Evolutionary conservation across 2,113 vertebrate genomes (phyloP), one percentile per base, ranked within the genome.

Genomic region (Thalassarche chlororhynchos): DNA sequence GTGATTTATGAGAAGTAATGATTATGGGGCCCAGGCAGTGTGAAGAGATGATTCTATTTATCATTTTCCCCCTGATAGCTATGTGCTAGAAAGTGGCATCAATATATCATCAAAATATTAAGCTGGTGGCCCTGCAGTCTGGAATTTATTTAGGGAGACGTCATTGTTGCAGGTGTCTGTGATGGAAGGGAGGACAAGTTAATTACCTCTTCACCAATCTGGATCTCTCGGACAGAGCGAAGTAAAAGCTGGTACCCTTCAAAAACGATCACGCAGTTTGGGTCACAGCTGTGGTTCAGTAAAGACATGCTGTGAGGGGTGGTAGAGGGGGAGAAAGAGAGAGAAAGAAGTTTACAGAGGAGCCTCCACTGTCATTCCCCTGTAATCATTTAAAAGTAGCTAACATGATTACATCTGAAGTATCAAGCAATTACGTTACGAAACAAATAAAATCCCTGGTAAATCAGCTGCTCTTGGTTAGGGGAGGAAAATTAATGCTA

Each of bases 211-310:
- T 99, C 99, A 76, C 98, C 97, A 44, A 96, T 97, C 93, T 97
- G 96, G 75, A 99, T 98, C 80, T 99, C 98, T 68, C 78, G 98
- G 81, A 99, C 93, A 5, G 99, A 98, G 77, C 98, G 98, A 69
- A 99, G 99, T 40, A 98, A 97, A 93, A 99, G 99, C 62, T 97
- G 98, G 75, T 96, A 98, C 84, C 99, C 99, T 42, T 99, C 98
- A 98, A 99, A 99, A 97, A 99, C 92, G 52, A 99, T 99, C 82
- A 99, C 99, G 8, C 99, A 99, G 98, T 99, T 99, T 91, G 99
- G 99, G 97, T 98, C 98, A 96, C 99, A 99, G 98, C 99, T 99
- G 94, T 99, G 99, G 98, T 99, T 99, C 96, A 99, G 97, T 88
- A 99, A 98, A 90, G 99, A 99, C 98, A 99, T 98, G 97, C 99